Evolutionary conservation across 2,888 invertebrate genomes (phyloP).

Genomic region (Volucella zonaria): DNA sequence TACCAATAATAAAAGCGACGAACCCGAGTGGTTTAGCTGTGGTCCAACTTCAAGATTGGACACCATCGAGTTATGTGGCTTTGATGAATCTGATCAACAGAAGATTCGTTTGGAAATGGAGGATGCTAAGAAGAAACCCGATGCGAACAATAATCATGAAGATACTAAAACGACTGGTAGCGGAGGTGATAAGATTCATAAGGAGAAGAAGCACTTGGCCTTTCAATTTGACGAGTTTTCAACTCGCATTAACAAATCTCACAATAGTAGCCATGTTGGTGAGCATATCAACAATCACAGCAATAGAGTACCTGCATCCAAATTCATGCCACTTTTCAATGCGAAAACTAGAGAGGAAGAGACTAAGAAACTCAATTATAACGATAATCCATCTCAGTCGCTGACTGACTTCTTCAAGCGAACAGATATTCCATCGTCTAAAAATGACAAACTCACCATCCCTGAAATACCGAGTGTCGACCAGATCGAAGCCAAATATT

Average conservation of each 20-base stretch:
- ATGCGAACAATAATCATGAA: constrained; percentile 59
- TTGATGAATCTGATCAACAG: constrained; percentile 79
- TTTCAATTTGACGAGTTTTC: constrained; percentile 59
- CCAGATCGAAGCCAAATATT: constrained; percentile 81
- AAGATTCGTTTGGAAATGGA: constrained; percentile 66
- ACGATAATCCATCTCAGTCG: constrained; percentile 76
- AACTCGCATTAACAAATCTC: constrained; percentile 30
- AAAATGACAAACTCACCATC: constrained; percentile 66
- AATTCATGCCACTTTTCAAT: constrained; percentile 61
- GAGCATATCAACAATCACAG: background rate
- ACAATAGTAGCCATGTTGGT: background rate
- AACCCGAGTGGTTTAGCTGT: constrained; percentile 82
- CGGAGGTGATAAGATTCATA: constrained; percentile 38
- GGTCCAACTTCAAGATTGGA: constrained; percentile 81
- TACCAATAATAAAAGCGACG: constrained; percentile 78
- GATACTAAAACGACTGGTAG: constrained; percentile 10
- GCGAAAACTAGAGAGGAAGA: constrained; percentile 46
- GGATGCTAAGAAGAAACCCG: constrained; percentile 38
- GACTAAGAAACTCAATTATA: background rate
- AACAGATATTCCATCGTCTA: constrained; percentile 32
- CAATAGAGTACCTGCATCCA: constrained; percentile 45
- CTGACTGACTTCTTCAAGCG: constrained; percentile 80
- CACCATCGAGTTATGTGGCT: constrained; percentile 81
- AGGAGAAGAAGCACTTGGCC: constrained; percentile 72
- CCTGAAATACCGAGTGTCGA: constrained; percentile 79